Evolutionary conservation across 2,888 invertebrate species (phyloP).

Genomic region (Mesoligia furuncula): DNA sequence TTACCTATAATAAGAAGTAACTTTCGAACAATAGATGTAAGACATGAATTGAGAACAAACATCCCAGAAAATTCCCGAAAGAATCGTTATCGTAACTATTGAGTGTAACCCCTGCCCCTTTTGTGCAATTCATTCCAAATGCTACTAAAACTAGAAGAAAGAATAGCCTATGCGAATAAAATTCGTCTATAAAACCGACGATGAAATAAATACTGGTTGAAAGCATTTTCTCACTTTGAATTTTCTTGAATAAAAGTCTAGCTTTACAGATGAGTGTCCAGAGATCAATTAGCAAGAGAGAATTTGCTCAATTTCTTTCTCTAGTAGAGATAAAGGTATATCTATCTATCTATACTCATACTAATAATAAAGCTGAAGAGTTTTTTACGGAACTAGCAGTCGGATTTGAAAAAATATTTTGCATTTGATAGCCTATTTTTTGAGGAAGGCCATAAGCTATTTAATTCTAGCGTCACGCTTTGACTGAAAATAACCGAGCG

Average conservation of each 20-base stretch:
- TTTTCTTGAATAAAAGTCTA: constrained; percentile 21
- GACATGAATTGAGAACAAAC: neutral
- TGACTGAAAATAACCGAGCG: neutral
- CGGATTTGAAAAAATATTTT: neutral
- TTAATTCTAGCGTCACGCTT: neutral
- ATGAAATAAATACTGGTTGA: neutral
- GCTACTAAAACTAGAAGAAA: constrained; percentile 34
- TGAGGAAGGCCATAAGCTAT: neutral
- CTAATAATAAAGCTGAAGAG: neutral
- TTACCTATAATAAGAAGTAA: neutral
- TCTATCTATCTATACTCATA: neutral
- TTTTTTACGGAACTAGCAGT: neutral
- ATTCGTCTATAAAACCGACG: constrained; percentile 27
- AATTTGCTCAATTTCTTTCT: neutral
- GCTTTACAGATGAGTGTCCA: neutral
- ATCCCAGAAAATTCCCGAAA: neutral
- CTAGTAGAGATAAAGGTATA: neutral
- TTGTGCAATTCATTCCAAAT: constrained; percentile 27
- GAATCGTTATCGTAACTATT: constrained; percentile 10
- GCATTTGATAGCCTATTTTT: neutral
- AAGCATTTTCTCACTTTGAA: constrained; percentile 15
- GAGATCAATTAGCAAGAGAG: constrained; percentile 12
- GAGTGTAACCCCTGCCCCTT: neutral
- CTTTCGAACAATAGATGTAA: too few relatives aligned
- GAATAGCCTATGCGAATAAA: constrained; percentile 28